Base-by-base conservation (phyloP, 2,113 vertebrate genomes). In the Oostethus manadensis region DNA sequence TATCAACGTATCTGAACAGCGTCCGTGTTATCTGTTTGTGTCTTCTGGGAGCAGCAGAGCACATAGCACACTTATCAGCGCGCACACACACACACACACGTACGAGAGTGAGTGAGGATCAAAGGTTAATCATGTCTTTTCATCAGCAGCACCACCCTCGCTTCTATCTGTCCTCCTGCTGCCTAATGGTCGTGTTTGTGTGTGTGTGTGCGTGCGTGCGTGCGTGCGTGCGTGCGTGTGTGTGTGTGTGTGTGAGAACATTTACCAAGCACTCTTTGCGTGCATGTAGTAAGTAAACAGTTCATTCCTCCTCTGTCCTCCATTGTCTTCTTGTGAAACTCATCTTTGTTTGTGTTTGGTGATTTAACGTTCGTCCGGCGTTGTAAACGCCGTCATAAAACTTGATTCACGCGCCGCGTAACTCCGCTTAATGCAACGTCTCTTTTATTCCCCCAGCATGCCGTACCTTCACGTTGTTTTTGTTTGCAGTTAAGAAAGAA, bases 61-160 rank as follows among this genome's bases (percentile, higher is more conserved):
- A 46, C 70, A 72, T 71, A 79, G 69, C 78, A 33, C 56, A 42
- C 66, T 61, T 81, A 83, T 85, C 83, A 78, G 58, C 69, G 58
- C 68, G 48, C 46, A 54, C 51, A 50, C 44, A 18, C 49, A 35
- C 48, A 10, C 23, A 51, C 23, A 43, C 49, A 11, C 58, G 20
- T 64, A 66, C 71, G 50, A 51, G 64, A 22, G 35, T 20, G 46
- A 66, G 62, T 23, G 26, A 56, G 73, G 78, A 86, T 81, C 85
- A 87, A 82, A 84, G 83, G 85, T 90, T 87, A 89, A 87, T 82
- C 73, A 42, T 65, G 72, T 81, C 71, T 84, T 89, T 87, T 86
- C 82, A 88, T 89, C 86, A 86, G 73, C 56, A 78, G 77, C 69
- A 59, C 82, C 82, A 82, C 76, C 73, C 75, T 80, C 67, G 69